A percentile compares a stretch with the other conserved stretches of the same genome.
phyloP scores from a whole-genome alignment of 2,888 invertebrate genomes.

The Heteromyza rotundicornis region DNA sequence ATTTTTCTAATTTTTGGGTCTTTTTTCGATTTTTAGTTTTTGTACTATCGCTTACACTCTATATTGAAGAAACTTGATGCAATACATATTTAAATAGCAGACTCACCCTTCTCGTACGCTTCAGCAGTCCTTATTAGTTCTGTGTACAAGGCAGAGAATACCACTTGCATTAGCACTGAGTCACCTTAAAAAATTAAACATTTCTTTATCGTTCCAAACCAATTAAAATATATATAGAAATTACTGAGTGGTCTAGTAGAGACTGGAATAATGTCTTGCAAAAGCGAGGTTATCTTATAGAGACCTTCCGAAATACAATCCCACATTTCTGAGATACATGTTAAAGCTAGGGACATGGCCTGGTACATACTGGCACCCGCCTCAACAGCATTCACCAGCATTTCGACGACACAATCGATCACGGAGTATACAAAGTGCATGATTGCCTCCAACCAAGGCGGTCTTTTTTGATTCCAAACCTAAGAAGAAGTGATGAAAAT shows the following conservation, averaged over 20 bases:
- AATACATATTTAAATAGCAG: neutral
- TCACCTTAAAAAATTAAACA: conserved; percentile 47
- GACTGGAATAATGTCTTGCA: conserved; percentile 75
- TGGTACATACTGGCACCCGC: conserved; percentile 82
- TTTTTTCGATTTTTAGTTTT: too few species aligned
- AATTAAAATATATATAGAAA: conserved; percentile 18
- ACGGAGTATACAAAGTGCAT: conserved; percentile 70
- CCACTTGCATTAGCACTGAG: conserved; percentile 75
- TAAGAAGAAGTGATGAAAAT: too few species aligned
- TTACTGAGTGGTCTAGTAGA: conserved; percentile 71
- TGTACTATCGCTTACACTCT: too few species aligned
- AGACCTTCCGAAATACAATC: conserved; percentile 71
- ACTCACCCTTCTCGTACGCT: conserved; percentile 45
- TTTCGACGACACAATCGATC: conserved; percentile 70
- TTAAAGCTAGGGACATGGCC: conserved; percentile 76
- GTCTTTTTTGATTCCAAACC: conserved; percentile 83
- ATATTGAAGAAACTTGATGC: too few species aligned
- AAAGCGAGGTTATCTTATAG: conserved; percentile 66
- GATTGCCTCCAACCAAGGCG: conserved; percentile 78
- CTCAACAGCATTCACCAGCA: conserved; percentile 74
- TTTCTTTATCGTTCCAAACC: neutral
- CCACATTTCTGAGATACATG: conserved; percentile 73
- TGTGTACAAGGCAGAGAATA: conserved; percentile 74
- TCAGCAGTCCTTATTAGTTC: conserved; percentile 66
- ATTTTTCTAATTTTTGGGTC: too few species aligned